phyloP scores from a whole-genome alignment of 2,888 invertebrate genomes.

The Tigriopus californicus region DNA sequence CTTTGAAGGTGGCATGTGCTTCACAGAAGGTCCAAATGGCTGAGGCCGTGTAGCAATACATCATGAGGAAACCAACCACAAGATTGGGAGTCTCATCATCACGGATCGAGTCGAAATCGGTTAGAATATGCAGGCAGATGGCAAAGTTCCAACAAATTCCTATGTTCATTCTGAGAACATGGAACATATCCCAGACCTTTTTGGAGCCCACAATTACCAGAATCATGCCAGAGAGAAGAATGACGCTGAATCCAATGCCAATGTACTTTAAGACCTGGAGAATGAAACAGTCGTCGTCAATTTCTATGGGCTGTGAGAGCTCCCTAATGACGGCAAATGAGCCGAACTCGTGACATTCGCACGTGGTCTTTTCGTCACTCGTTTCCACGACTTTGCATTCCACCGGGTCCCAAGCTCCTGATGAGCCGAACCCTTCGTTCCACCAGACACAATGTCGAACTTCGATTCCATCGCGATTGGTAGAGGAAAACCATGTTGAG shows the following conservation, averaged over 20 bases:
- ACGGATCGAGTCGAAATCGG: neutral
- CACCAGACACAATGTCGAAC: constrained; percentile 13
- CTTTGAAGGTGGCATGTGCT: constrained; percentile 15
- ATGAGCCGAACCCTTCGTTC: constrained; percentile 5
- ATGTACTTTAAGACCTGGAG: neutral
- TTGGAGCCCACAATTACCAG: neutral
- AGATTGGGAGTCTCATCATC: neutral
- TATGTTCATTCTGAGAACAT: neutral
- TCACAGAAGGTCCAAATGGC: constrained; percentile 6
- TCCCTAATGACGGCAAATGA: constrained; percentile 6
- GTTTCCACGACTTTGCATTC: constrained; percentile 4
- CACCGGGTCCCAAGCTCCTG: constrained; percentile 13
- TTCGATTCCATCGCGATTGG: neutral
- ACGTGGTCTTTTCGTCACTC: constrained; percentile 2
- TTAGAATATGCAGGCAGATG: neutral
- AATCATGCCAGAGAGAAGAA: neutral
- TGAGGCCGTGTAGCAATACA: constrained; percentile 6
- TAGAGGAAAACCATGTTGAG: neutral
- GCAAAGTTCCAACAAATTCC: neutral
- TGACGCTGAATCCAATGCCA: neutral
- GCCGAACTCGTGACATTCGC: constrained; percentile 11
- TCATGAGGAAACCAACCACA: neutral
- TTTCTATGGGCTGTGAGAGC: neutral
- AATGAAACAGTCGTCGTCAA: neutral
- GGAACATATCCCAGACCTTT: constrained; percentile 12